phyloP scores from a whole-genome alignment of 2,888 invertebrate genomes.

The Drosophila fulvimacula region DNA sequence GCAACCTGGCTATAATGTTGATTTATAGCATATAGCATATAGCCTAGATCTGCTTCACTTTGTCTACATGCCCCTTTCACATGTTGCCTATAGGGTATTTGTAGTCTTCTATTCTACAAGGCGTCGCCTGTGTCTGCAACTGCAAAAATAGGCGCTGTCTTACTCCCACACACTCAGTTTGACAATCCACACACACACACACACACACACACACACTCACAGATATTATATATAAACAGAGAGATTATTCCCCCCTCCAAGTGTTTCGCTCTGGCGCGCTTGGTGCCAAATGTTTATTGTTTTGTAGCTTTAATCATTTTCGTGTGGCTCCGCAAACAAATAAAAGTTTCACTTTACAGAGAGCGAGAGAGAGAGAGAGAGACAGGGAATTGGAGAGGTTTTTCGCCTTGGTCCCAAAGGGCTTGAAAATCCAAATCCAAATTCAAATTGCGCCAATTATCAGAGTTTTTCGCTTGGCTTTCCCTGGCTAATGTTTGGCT shows the following conservation, averaged over 20 bases:
- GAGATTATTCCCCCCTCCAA: not conserved
- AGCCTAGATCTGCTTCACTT: not conserved
- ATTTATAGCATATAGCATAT: too few species aligned
- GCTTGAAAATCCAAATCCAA: not conserved
- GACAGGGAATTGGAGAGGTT: not conserved
- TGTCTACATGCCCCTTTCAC: too few species aligned
- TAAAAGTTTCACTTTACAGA: slow-evolving; percentile 6
- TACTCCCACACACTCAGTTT: slow-evolving; percentile 25
- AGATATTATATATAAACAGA: not conserved
- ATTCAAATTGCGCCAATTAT: slow-evolving; percentile 16
- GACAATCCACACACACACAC: slow-evolving; percentile 7
- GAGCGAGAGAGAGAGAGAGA: not conserved
- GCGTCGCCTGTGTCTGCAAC: slow-evolving; percentile 25
- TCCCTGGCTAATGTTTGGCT: slow-evolving; percentile 18
- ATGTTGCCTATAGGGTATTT: slow-evolving; percentile 16
- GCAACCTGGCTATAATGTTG: too few species aligned
- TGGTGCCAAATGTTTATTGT: slow-evolving; percentile 7
- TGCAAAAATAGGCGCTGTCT: slow-evolving; percentile 1
- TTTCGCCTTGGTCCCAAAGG: not conserved
- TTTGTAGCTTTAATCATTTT: slow-evolving; percentile 5
- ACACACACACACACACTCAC: slow-evolving; percentile 10
- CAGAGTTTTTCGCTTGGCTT: slow-evolving; percentile 35
- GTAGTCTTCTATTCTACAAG: slow-evolving; percentile 18
- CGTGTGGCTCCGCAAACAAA: not conserved
- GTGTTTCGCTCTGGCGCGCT: slow-evolving; percentile 1